Conservation (phyloP, 2,113 vertebrate species). For the Balaeniceps rex region DNA sequence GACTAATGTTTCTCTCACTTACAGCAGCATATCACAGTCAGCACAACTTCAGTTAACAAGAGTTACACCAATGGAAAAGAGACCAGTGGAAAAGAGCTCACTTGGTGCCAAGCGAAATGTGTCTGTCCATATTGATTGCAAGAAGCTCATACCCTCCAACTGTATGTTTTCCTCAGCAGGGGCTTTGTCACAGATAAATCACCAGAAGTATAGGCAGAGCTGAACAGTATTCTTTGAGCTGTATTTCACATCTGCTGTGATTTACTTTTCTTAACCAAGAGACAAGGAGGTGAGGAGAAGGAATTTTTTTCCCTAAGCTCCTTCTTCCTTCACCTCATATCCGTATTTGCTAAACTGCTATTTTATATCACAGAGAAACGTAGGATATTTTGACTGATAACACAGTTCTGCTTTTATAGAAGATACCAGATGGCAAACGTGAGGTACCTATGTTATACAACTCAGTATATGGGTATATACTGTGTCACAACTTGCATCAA, state of each 20-base stretch:
- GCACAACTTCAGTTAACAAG: not conserved
- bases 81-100: not conserved
- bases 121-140: not conserved
- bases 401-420: not conserved
- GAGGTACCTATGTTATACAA: not conserved
- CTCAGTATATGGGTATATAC: not conserved
- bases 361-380: not conserved
- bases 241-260: not conserved
- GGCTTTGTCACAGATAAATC: not conserved
- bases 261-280: not conserved
- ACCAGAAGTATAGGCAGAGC: not conserved
- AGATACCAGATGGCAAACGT: not conserved
- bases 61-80: not conserved
- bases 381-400: not conserved
- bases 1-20: accelerated
- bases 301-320: not conserved
- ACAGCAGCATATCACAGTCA: not conserved
- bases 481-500: not conserved
- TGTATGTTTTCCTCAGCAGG: not conserved
- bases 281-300: not conserved
- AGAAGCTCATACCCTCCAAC: not conserved
- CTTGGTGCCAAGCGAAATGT: not conserved
- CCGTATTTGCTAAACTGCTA: not conserved
- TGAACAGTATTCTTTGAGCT: not conserved
- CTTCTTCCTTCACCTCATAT: not conserved